Base-by-base conservation (phyloP, 2,113 vertebrate species). In the Myotis davidii region DNA sequence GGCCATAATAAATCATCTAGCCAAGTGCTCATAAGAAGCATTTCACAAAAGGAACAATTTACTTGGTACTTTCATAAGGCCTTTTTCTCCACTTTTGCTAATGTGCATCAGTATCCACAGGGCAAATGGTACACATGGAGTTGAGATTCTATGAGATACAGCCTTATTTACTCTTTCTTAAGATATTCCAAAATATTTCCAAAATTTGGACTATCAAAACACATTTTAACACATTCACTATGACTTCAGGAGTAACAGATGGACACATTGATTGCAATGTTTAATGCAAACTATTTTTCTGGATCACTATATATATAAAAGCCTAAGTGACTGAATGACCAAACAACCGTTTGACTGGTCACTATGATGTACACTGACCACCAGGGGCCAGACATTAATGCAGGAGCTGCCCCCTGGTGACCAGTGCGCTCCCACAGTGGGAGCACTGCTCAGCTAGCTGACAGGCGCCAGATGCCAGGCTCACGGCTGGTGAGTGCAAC, bases 231-330 rank as follows among this genome's bases (percentile, higher is more conserved):
- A 74, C 3, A 32, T 90, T 88, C 3, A 42, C 34, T 74, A 5
- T 77, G 54, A 37, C 20, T 85, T 82, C 76, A 14, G 9, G 10
- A 82, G 29, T 50, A 69, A 42, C 32, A 21, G 27, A 90, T 29
- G 27, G 61, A 52, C 13, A 59, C 3, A 65, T 13, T 54, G 59
- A 74, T 8, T 23, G 50, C 23, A 65, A n/a, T 84, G 76, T 96
- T 94, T 69, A 79, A 52, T 32, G 73, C 50, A 90, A 90, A 67
- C 20, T 56, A 34, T 81, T 96, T 97, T 95, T 72, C 73, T 27
- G 83, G 54, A 59, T 48, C 56, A 42, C 29, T 86, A 2, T 83
- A 67, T 27, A 61, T 61, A 27, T 25, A 27, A 25, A 61, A 61
- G 25, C 59, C 59, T 61, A 4, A 61, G 23, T 61, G 25, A 27